Evolutionary conservation across 1,140 invertebrate species (phyloP).

Genomic region (Lepidurus couesii): DNA sequence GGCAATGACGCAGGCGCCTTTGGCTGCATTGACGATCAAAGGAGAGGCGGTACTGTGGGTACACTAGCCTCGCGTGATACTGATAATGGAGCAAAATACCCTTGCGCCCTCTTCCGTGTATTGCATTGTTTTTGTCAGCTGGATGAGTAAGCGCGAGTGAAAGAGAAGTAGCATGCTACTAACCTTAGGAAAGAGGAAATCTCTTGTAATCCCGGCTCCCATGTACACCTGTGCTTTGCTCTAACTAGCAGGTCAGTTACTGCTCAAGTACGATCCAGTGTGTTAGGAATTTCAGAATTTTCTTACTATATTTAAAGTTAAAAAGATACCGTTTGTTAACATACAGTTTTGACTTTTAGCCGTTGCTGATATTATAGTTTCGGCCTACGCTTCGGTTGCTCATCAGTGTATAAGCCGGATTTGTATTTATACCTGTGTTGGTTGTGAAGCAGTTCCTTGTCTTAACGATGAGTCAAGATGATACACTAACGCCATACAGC

Average conservation of each 20-base stretch:
- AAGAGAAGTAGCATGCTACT: constrained; percentile 12
- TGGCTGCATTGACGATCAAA: too few relatives aligned
- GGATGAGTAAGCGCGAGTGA: not conserved
- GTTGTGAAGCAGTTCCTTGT: not conserved
- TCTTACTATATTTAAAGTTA: not conserved
- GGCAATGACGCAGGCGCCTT: too few relatives aligned
- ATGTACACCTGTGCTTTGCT: not conserved
- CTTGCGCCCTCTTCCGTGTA: not conserved
- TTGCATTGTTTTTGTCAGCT: not conserved
- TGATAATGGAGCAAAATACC: not conserved
- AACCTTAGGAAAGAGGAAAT: constrained; percentile 12
- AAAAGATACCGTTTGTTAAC: too few relatives aligned
- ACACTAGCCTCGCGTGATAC: too few relatives aligned
- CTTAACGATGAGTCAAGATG: constrained; percentile 9
- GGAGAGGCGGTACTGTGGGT: too few relatives aligned
- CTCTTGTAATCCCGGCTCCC: not conserved
- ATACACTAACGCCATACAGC: constrained; percentile 43
- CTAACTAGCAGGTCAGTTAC: not conserved
- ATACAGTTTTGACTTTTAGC: not conserved
- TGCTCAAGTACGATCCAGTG: not conserved
- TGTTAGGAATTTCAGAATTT: not conserved
- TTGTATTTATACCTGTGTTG: not conserved
- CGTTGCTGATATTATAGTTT: not conserved
- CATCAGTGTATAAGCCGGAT: not conserved
- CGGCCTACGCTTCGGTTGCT: not conserved